Evolutionary conservation across 2,113 vertebrate genomes (phyloP).

Genomic region (Neofelis nebulosa): DNA sequence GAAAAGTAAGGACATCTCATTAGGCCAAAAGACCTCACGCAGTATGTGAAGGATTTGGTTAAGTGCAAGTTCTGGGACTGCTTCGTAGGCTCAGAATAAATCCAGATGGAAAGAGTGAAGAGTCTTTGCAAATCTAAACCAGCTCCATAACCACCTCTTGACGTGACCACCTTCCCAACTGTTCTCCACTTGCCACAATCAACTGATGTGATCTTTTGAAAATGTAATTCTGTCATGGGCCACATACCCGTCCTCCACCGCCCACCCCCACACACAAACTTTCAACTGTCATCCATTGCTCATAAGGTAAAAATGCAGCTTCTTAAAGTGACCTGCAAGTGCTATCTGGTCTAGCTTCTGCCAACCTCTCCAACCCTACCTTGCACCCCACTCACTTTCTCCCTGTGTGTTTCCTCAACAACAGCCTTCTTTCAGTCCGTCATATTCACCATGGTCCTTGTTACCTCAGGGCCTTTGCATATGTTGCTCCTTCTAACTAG

Average conservation of each 20-base stretch:
- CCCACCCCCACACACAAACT: neutral
- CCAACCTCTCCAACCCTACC: neutral
- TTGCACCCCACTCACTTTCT: neutral
- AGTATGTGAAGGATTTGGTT: conserved; percentile 8
- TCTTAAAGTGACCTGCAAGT: conserved; percentile 7
- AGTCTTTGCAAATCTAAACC: conserved; percentile 30
- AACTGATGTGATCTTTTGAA: neutral
- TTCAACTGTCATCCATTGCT: neutral
- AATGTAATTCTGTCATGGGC: neutral
- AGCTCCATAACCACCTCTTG: neutral
- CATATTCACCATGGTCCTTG: neutral
- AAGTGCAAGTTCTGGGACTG: neutral
- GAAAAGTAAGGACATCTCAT: neutral
- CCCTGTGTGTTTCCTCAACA: neutral
- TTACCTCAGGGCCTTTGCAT: neutral
- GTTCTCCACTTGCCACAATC: neutral
- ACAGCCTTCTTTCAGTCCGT: neutral
- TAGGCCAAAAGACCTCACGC: conserved; percentile 18
- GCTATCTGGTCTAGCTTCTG: neutral
- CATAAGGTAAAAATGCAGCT: neutral
- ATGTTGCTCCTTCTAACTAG: neutral
- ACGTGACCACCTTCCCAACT: neutral
- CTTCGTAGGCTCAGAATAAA: neutral
- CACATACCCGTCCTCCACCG: neutral
- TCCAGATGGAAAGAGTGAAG: neutral